Evolutionary conservation across 37 sponge, comb jelly and placozoan genomes (phyloP).

Genomic region (Eunapius fragilis): DNA sequence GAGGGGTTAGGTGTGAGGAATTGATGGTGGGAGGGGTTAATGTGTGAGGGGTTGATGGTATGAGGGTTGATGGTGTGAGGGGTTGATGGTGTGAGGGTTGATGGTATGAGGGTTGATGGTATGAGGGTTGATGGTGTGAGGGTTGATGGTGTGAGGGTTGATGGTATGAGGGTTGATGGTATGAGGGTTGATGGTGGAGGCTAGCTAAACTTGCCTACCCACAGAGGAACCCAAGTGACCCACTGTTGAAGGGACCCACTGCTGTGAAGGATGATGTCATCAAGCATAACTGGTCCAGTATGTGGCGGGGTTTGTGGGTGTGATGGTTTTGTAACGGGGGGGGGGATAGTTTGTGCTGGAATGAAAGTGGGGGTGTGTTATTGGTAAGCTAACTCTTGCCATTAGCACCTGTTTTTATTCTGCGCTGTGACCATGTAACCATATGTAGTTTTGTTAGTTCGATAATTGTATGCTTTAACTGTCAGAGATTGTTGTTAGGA

Average conservation of each 20-base stretch:
- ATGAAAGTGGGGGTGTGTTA: too few species aligned
- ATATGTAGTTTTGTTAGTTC: too few species aligned
- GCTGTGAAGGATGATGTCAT: conserved; percentile 65
- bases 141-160: conserved; percentile 24
- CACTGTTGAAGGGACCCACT: conserved; percentile 57
- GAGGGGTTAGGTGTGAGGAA: neutral
- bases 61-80: neutral
- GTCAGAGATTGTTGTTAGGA: too few species aligned
- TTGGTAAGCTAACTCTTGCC: too few species aligned
- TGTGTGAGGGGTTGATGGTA: too few species aligned
- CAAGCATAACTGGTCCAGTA: conserved; percentile 75
- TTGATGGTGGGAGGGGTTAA: too few species aligned
- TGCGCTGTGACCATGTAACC: too few species aligned
- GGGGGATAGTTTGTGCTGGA: neutral
- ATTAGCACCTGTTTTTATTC: too few species aligned
- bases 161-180: conserved; percentile 16
- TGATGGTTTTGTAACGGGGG: neutral
- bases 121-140: conserved; percentile 32
- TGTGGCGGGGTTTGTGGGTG: neutral
- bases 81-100: neutral
- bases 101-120: neutral
- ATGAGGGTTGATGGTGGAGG: neutral
- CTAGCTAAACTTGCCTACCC: neutral
- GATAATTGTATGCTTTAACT: too few species aligned
- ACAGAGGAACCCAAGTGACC: conserved; percentile 58